Conservation (phyloP, 2,113 vertebrate genomes). For the Pomatostomus ruficeps region DNA sequence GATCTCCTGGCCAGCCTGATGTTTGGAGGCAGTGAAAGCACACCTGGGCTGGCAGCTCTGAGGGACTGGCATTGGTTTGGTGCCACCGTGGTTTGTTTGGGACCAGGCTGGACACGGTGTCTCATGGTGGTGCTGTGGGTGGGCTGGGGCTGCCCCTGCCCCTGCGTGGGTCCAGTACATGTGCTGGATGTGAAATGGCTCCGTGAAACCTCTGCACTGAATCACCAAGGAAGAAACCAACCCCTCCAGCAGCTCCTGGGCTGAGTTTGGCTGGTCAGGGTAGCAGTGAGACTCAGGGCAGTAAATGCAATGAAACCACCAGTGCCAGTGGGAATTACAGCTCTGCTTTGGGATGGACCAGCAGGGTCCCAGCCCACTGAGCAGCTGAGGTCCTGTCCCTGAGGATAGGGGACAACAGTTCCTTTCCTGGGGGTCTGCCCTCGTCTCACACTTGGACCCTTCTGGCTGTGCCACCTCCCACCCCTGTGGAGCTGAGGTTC, state of each 20-base stretch:
- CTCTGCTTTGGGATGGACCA: not conserved
- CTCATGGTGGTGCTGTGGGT: accelerated
- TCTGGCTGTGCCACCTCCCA: accelerated
- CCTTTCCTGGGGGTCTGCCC: not conserved
- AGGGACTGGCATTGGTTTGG: not conserved
- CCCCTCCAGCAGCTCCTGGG: not conserved
- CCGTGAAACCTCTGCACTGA: not conserved
- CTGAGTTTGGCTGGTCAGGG: not conserved
- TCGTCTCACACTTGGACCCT: accelerated
- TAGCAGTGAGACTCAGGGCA: not conserved
- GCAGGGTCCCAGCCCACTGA: accelerated
- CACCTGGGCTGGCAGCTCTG: not conserved
- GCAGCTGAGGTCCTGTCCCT: not conserved
- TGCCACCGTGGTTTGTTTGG: not conserved
- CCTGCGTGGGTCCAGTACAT: not conserved
- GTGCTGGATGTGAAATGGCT: not conserved
- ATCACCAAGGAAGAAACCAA: not conserved
- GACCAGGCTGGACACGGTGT: accelerated
- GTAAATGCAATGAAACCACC: not conserved
- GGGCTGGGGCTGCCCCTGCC: not conserved
- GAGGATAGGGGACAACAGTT: accelerated
- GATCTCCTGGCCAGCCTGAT: not conserved
- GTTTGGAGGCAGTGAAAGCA: not conserved
- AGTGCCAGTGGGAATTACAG: not conserved
- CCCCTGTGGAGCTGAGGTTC: accelerated